Evolutionary conservation across 2,888 invertebrate genomes (phyloP).

Genomic region (Tigriopus californicus): DNA sequence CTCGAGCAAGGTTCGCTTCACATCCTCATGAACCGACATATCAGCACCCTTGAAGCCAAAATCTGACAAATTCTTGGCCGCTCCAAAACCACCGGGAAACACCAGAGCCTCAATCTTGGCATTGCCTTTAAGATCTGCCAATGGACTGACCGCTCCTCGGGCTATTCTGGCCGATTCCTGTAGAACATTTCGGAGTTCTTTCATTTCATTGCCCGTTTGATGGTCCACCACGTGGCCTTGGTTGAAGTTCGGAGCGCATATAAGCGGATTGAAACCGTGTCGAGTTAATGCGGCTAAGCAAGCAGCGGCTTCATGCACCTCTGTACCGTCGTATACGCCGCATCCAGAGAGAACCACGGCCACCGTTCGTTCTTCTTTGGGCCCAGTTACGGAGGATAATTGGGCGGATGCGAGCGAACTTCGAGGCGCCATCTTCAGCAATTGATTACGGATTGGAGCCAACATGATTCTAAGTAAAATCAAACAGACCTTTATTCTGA

Average conservation of each 20-base stretch:
- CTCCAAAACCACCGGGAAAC: conserved; percentile 40
- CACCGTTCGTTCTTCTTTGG: neutral
- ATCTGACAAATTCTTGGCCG: conserved; percentile 36
- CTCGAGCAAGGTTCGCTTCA: conserved; percentile 23
- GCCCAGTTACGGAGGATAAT: no score
- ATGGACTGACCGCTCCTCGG: conserved; percentile 28
- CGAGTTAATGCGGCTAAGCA: conserved; percentile 29
- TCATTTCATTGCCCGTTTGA: conserved; percentile 25
- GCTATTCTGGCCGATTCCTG: conserved; percentile 37
- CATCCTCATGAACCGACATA: conserved; percentile 3
- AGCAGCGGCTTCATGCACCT: conserved; percentile 36
- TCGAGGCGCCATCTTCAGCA: no score
- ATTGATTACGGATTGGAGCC: no score
- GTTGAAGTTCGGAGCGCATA: conserved; percentile 28
- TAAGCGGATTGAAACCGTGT: conserved; percentile 22
- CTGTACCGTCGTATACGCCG: conserved; percentile 36
- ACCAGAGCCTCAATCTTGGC: conserved; percentile 31
- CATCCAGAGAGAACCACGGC: conserved; percentile 34
- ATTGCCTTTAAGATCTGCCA: conserved; percentile 25
- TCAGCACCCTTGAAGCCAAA: conserved; percentile 14
- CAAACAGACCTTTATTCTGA: no score
- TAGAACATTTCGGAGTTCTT: conserved; percentile 30
- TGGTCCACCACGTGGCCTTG: conserved; percentile 34
- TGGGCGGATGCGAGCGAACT: no score
- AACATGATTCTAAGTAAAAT: no score